Conservation (phyloP, 2,113 vertebrate genomes). For the Rhea americana region DNA sequence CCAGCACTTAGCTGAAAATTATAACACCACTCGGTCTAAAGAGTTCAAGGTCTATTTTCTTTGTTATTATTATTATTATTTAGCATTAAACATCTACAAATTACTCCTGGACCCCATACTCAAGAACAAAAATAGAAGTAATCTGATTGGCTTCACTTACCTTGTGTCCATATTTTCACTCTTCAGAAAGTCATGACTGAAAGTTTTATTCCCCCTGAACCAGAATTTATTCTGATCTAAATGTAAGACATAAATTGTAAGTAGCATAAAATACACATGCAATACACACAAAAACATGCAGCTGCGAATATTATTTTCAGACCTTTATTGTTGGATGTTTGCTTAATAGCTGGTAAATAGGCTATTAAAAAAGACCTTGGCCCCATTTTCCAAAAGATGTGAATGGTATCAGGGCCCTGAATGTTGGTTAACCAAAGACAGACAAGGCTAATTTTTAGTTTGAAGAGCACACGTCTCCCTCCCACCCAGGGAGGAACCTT, state of each 20-base stretch:
- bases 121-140: neutral
- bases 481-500: neutral
- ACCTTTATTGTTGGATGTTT: neutral
- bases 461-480: neutral
- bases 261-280: neutral
- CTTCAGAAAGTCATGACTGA: neutral
- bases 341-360: neutral
- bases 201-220: neutral
- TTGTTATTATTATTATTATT: neutral
- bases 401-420: neutral
- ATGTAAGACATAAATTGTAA: neutral
- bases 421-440: neutral
- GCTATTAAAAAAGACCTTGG: neutral
- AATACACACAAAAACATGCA: neutral
- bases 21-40: neutral
- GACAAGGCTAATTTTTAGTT: neutral
- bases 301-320: neutral
- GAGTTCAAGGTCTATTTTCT: neutral
- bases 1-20: neutral
- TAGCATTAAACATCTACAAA: neutral
- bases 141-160: neutral
- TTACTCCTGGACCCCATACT: neutral
- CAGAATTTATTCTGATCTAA: neutral
- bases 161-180: neutral
- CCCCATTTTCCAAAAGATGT: neutral